Evolutionary conservation across 2,113 vertebrate species (phyloP), one percentile per base, ranked within the genome.

Genomic region (Paramisgurnus dabryanus): DNA sequence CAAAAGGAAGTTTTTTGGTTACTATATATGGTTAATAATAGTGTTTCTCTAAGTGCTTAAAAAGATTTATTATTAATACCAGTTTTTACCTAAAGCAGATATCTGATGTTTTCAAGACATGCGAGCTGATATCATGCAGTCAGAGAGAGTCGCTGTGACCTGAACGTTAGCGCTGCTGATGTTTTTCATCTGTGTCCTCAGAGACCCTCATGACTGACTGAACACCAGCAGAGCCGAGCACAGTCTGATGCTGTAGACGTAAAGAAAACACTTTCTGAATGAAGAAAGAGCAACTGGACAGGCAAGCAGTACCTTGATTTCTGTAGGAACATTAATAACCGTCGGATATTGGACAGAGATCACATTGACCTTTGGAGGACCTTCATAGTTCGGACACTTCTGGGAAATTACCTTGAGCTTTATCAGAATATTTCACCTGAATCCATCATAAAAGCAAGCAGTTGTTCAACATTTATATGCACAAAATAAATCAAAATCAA

Each of bases 321-420:
- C 80, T 63, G 27, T 18, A 76, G 66, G 8, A 1, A 50, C 39
- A 13, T 27, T 11, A 12, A 69, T 71, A 73, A 77, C 27, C 5
- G 49, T n/a, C 50, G 41, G 4, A 18, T 63, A n/a, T 43, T 53
- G 11, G 43, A 9, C 3, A 10, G 12, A 53, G 22, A 18, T 22
- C 27, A 58, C 10, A 39, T 15, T 61, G 66, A 70, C 66, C 66
- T 50, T 68, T 63, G 60, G 68, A 82, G 17, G 72, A 66, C 49
- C 47, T 64, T 85, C 64, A 53, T 22, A 4, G 58, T 17, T 74
- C 18, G 49, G 76, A 55, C 53, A 39, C 4, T 47, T 43, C 57
- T 45, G 39, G 22, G 57, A 79, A 79, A 47, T 63, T 49, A 18
- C 66, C 65, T 6, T 34, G 5, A 65, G 65, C 40, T 39, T 71